Evolutionary conservation across 2,797 vertebrate genomes (phyloP).

Genomic region (Naso thynnoides): DNA sequence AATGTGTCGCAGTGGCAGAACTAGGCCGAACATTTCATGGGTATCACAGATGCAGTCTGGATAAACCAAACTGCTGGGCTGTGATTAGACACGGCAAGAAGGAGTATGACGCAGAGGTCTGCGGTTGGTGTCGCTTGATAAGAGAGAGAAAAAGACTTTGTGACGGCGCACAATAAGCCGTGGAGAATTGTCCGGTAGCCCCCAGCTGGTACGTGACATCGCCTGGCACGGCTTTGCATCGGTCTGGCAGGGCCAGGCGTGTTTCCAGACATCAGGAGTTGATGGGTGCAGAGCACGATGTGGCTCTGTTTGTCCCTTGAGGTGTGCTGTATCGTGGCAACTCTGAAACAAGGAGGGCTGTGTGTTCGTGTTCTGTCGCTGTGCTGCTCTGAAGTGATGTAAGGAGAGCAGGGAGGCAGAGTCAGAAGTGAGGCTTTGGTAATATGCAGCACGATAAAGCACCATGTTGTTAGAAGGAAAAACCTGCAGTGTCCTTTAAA

Average conservation of each 20-base stretch:
- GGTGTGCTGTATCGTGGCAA: constrained; percentile 26
- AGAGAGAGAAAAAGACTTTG: constrained; percentile 45
- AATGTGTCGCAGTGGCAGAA: constrained; percentile 39
- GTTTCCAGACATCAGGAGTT: constrained; percentile 45
- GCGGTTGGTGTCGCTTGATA: constrained; percentile 39
- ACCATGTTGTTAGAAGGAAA: not conserved
- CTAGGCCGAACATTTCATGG: constrained; percentile 66
- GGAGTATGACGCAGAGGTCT: constrained; percentile 44
- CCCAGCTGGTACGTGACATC: constrained; percentile 55
- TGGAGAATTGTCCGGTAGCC: constrained; percentile 24
- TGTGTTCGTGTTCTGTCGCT: constrained; percentile 58
- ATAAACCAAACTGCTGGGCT: constrained; percentile 55
- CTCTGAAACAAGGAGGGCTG: constrained; percentile 58
- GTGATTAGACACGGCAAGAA: constrained; percentile 54
- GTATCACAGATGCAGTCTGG: constrained; percentile 59
- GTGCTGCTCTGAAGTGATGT: constrained; percentile 49
- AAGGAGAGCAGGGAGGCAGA: constrained; percentile 33
- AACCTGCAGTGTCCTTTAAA: not conserved
- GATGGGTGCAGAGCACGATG: constrained; percentile 9
- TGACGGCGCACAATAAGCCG: constrained; percentile 49
- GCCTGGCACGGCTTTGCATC: constrained; percentile 38
- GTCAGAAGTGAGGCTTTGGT: constrained; percentile 24
- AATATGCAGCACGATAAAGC: constrained; percentile 8
- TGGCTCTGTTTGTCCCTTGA: constrained; percentile 22
- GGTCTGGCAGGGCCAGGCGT: constrained; percentile 29